Conservation (phyloP, 1,140 invertebrate genomes). For the Potamilus streckersoni region DNA sequence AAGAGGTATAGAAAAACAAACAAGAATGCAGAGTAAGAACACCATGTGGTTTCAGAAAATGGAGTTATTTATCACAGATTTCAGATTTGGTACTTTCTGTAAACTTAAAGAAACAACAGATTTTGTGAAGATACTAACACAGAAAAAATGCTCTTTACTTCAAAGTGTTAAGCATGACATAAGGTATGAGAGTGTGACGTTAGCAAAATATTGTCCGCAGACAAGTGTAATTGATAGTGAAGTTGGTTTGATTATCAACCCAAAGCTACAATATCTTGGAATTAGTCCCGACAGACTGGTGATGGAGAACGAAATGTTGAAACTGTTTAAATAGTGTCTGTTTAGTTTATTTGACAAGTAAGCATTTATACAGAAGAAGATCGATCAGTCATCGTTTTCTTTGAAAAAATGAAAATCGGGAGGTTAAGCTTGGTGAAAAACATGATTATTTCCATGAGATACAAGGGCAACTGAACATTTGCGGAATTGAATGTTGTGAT, state of each 20-base stretch:
- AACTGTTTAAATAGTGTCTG: conserved; percentile 4
- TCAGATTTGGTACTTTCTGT: conserved; percentile 21
- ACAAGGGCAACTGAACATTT: conserved; percentile 5
- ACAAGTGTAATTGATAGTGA: conserved; percentile 3
- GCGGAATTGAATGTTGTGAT: background rate
- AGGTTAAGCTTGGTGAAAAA: background rate
- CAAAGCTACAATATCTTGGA: conserved; percentile 2
- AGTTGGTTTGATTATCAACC: conserved; percentile 16
- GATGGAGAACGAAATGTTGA: conserved; percentile 1
- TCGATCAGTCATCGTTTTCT: conserved; percentile 4
- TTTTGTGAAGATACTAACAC: conserved; percentile 7
- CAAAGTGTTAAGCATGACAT: conserved; percentile 19
- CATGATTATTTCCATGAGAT: conserved; percentile 8
- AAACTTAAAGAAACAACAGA: conserved; percentile 14
- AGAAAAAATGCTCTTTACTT: conserved; percentile 6
- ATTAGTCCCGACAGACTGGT: conserved; percentile 3
- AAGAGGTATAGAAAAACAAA: conserved; percentile 20
- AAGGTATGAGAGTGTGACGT: conserved; percentile 6
- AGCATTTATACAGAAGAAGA: background rate
- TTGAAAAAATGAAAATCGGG: background rate
- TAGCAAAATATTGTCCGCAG: conserved; percentile 4
- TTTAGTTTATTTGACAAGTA: conserved; percentile 5
- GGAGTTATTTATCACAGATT: conserved; percentile 15
- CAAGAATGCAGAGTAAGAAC: conserved; percentile 17
- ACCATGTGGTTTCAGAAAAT: conserved; percentile 8